phyloP scores from a whole-genome alignment of 2,797 vertebrate species.

The Anolis apletophallus region DNA sequence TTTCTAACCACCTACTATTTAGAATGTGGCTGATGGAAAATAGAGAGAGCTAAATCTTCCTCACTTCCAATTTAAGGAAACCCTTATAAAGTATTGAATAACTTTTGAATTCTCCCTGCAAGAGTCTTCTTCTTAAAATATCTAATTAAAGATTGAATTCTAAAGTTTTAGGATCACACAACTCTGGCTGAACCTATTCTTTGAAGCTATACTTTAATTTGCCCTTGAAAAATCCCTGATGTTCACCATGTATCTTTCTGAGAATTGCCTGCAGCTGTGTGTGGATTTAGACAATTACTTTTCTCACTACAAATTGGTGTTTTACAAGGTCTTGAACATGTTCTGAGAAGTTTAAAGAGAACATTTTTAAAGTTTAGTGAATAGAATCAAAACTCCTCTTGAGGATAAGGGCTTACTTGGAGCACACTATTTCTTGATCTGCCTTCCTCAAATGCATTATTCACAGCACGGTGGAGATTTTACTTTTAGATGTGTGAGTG shows the following conservation, averaged over 20 bases:
- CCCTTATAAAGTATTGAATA: no score
- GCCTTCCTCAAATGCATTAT: slow-evolving; percentile 16
- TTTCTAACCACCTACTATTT: neutral
- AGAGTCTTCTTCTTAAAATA: neutral
- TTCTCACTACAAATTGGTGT: neutral
- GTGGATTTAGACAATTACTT: neutral
- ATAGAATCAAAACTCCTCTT: neutral
- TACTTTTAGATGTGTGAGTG: neutral
- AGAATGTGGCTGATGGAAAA: neutral
- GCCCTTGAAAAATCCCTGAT: neutral
- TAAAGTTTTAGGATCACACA: neutral
- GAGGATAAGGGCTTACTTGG: neutral
- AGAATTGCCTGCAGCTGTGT: neutral
- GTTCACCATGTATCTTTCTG: neutral
- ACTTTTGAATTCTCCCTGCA: neutral
- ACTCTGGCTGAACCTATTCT: neutral
- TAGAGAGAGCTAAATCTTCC: neutral
- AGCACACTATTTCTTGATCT: neutral
- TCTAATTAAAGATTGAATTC: neutral
- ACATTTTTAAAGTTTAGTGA: neutral
- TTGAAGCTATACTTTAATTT: neutral
- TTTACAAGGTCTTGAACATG: slow-evolving; percentile 9
- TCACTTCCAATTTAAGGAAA: neutral
- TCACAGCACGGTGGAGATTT: slow-evolving; percentile 5
- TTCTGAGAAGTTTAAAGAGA: slow-evolving; percentile 1